Percentiles rank a stretch among this genome's conserved stretches.
phyloP scores from a whole-genome alignment of 1,140 invertebrate species.

The Lordiphosa mommai region DNA sequence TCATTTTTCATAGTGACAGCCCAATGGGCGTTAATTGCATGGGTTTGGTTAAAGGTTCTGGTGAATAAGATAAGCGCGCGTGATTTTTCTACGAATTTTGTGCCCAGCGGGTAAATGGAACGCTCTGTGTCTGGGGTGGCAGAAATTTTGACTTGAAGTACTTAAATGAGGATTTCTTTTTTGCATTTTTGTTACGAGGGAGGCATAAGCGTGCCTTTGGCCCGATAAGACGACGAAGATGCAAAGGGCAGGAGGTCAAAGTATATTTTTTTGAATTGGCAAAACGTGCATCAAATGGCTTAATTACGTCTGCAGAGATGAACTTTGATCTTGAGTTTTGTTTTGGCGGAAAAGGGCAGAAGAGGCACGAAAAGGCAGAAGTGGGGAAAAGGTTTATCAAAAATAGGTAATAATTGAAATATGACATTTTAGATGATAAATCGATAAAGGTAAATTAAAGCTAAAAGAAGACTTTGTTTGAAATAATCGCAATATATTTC shows the following conservation, averaged over 20 bases:
- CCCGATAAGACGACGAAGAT: conserved; percentile 44
- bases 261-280: conserved; percentile 62
- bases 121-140: conserved; percentile 9
- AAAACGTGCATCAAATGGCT: conserved; percentile 73
- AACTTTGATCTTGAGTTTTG: conserved; percentile 58
- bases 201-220: conserved; percentile 19
- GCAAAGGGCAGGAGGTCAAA: conserved; percentile 19
- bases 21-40: conserved; percentile 75
- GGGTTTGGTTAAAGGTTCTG: conserved; percentile 58
- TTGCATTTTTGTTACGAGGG: conserved; percentile 26
- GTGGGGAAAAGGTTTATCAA: too few species aligned
- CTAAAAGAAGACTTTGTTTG: too few species aligned
- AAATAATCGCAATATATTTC: too few species aligned
- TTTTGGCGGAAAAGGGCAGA: too few species aligned
- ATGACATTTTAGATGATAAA: too few species aligned
- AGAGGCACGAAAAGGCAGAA: too few species aligned
- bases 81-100: conserved; percentile 72
- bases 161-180: conserved; percentile 16
- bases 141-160: conserved; percentile 29
- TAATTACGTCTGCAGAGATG: conserved; percentile 57
- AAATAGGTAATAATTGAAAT: too few species aligned
- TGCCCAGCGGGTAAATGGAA: conserved; percentile 48
- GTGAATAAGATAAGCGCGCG: conserved; percentile 64
- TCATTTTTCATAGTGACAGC: conserved; percentile 71
- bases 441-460: too few species aligned